Conservation (phyloP, 2,888 invertebrate genomes). For the Drosophila nr. perissopoda region DNA sequence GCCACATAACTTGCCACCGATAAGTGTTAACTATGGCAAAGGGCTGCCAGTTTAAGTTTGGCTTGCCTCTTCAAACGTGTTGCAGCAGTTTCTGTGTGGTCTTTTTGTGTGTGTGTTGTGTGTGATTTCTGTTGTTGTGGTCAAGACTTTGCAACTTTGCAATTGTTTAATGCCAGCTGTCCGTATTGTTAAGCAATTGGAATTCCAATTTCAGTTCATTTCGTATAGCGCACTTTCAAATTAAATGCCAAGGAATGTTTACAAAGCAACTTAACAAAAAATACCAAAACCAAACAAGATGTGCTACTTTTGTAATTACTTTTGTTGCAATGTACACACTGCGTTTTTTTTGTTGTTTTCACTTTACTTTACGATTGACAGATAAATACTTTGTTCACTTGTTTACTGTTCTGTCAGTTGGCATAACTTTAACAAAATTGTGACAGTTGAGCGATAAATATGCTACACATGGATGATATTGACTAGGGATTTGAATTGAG, state of each 20-base stretch:
- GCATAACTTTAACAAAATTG: background rate
- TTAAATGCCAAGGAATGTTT: constrained; percentile 44
- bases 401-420: background rate
- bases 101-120: constrained; percentile 20
- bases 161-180: constrained; percentile 62
- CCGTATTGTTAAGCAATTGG: constrained; percentile 50
- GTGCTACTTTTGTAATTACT: constrained; percentile 34
- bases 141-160: constrained; percentile 57
- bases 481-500: background rate
- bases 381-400: background rate
- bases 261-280: constrained; percentile 43
- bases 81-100: background rate
- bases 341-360: background rate
- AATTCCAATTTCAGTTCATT: constrained; percentile 62
- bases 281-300: constrained; percentile 14
- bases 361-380: background rate
- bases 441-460: background rate
- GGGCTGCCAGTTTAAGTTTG: background rate
- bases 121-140: constrained; percentile 57
- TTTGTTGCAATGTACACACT: constrained; percentile 9
- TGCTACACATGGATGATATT: background rate
- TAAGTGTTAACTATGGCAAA: constrained; percentile 56
- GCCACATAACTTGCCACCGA: constrained; percentile 53
- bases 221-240: constrained; percentile 20
- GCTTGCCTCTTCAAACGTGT: background rate